A percentile compares a stretch with the other conserved stretches of the same genome.
These are phyloP conservation scores for Chaetoderma sp. DNA, from an alignment of 2,888 invertebrate genomes.

Conservation along the genomic window DNA sequence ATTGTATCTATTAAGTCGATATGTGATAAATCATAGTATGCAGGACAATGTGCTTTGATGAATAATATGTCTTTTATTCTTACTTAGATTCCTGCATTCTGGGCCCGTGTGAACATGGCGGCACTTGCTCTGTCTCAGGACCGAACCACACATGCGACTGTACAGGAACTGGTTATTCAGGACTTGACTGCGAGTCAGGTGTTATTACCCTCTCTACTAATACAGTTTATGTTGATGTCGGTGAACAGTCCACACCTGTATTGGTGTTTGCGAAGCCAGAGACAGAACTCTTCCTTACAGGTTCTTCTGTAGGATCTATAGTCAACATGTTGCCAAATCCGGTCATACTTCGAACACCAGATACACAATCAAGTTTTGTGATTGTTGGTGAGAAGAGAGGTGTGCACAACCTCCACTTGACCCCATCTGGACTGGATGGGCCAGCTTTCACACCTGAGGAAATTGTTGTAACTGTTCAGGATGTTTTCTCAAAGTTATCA, in stretches of 20 bases:
- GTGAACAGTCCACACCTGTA: background rate
- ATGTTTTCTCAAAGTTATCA: background rate
- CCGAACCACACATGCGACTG: constrained; percentile 3
- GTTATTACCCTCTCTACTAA: background rate
- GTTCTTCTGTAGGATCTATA: background rate
- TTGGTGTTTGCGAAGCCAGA: background rate
- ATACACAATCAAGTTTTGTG: background rate
- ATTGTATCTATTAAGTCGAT: too few species aligned
- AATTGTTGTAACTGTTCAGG: background rate
- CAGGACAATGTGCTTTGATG: too few species aligned
- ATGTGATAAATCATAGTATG: too few species aligned
- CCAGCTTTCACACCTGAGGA: too few species aligned
- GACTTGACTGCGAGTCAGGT: background rate
- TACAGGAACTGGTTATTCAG: background rate
- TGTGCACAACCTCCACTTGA: background rate
- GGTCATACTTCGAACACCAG: background rate
- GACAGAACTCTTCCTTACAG: background rate
- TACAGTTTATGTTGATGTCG: background rate
- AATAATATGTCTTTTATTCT: too few species aligned
- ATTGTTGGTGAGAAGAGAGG: background rate
- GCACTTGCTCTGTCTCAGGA: too few species aligned
- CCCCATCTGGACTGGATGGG: background rate
- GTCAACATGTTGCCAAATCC: background rate
- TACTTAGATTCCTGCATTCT: too few species aligned
- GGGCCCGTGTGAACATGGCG: too few species aligned